These are phyloP conservation scores for Pyrochroa serraticornis DNA, from an alignment of 2,888 invertebrate genomes.

Conservation along the genomic window DNA sequence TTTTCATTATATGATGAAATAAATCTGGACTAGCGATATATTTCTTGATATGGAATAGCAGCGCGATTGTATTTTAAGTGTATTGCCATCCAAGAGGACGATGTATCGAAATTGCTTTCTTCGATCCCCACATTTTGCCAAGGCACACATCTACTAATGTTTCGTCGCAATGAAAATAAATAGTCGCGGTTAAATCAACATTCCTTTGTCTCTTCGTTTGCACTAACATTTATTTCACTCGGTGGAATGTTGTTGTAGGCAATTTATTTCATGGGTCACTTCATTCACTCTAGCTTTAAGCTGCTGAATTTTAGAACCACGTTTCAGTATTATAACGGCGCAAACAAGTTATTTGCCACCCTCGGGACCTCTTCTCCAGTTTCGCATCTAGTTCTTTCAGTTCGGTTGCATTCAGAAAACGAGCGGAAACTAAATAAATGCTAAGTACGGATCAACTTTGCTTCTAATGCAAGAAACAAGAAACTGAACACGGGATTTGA, in stretches of 20 bases:
- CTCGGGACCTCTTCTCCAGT: no score
- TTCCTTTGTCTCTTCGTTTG: constrained; percentile 51
- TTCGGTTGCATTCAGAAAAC: no score
- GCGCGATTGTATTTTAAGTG: constrained; percentile 34
- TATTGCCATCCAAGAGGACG: constrained; percentile 23
- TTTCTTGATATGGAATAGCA: constrained; percentile 29
- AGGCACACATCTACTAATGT: constrained; percentile 30
- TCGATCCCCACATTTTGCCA: constrained; percentile 22
- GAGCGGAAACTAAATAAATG: no score
- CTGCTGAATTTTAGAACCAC: constrained; percentile 19
- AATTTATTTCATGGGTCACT: constrained; percentile 53
- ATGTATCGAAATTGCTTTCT: constrained; percentile 31
- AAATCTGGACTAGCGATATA: constrained; percentile 28
- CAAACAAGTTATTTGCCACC: not conserved
- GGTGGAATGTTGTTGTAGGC: constrained; percentile 51
- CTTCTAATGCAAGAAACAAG: no score
- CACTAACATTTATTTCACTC: constrained; percentile 50
- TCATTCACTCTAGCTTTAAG: constrained; percentile 21
- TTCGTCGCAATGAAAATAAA: constrained; percentile 48
- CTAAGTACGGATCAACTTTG: no score
- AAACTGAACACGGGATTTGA: no score
- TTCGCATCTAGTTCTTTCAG: no score
- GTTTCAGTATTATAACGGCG: constrained; percentile 13
- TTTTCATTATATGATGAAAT: constrained; percentile 25
- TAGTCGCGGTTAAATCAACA: constrained; percentile 52